Evolutionary conservation across 2,888 invertebrate species (phyloP).

Genomic region (Hyalella azteca): DNA sequence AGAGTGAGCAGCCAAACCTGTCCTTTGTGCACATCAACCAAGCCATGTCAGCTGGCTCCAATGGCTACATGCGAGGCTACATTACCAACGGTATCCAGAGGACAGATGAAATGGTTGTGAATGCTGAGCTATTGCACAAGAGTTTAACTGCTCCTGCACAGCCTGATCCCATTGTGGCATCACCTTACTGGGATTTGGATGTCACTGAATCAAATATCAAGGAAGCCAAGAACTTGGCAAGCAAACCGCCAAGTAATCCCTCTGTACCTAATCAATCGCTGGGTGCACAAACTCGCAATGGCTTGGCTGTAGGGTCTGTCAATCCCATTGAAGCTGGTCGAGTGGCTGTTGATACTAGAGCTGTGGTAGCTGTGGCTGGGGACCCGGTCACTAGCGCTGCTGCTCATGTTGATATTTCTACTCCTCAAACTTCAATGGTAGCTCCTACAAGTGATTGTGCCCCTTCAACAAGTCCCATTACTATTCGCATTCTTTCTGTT

Average conservation of each 20-base stretch:
- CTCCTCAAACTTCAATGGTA: too few relatives aligned
- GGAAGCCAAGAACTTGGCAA: too few relatives aligned
- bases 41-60: background rate
- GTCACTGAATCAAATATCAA: background rate
- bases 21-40: constrained; percentile 24
- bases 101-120: background rate
- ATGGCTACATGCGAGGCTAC: background rate
- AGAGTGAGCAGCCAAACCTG: background rate
- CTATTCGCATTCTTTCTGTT: too few relatives aligned
- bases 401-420: too few relatives aligned
- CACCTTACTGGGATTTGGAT: constrained; percentile 2
- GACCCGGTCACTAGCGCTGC: background rate
- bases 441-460: too few relatives aligned
- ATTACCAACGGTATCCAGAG: constrained; percentile 16
- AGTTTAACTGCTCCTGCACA: background rate
- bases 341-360: background rate
- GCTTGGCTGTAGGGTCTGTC: background rate
- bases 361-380: background rate
- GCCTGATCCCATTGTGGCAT: constrained; percentile 7
- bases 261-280: too few relatives aligned
- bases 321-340: background rate
- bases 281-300: background rate
- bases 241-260: too few relatives aligned
- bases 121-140: constrained; percentile 11
- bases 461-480: too few relatives aligned